Evolutionary conservation across 92 coral and sea anemone genomes (phyloP), one percentile per base, ranked within the genome.

Genomic region (Palythoa grandis): DNA sequence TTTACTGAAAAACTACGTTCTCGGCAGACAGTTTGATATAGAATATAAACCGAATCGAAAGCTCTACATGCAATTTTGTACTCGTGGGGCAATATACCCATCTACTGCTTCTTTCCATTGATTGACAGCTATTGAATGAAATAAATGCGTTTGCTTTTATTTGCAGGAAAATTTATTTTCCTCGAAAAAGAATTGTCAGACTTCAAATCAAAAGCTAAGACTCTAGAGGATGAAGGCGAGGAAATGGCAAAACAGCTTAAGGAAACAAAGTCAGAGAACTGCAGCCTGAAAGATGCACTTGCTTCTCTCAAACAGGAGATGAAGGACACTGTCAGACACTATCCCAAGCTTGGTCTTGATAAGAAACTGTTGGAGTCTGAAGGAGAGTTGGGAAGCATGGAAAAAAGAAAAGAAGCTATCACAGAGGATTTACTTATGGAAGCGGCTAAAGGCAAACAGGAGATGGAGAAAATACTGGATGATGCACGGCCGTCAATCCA

Each of bases 191-290:
- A 78, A 50, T 3, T 22, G 38, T 67, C 72, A 17, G 16, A 47
- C 4, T 38, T 3, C 19, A 78, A 58, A 14, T 61, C 57, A 23
- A 61, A 38, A 67, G 35, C 40, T 78, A 3, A 5, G 53, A 13
- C 57, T 52, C 25, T 60, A 14, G 83, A 78, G 35, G n/a, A 19
- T 37, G 83, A 78, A 40, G 35, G 72, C 9, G 23, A 60, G 37
- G 83, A 11, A n/a, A 39, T n/a, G 54, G 60, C 71, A 38, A 60
- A n/a, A 39, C 53, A 78, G 37, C 71, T 78, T 19, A 70, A 60
- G 12, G 72, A 78, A 24, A 38, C 20, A 6, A 61, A 37, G 16
- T 60, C 83, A 40, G 83, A 61, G 2, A 78, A 60, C 53, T 8
- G 17, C 35, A 38, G 37, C 54, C 24, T 38, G 8, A 61, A 78